Conservation (phyloP, 2,113 vertebrate species). For the Albula glossodonta region DNA sequence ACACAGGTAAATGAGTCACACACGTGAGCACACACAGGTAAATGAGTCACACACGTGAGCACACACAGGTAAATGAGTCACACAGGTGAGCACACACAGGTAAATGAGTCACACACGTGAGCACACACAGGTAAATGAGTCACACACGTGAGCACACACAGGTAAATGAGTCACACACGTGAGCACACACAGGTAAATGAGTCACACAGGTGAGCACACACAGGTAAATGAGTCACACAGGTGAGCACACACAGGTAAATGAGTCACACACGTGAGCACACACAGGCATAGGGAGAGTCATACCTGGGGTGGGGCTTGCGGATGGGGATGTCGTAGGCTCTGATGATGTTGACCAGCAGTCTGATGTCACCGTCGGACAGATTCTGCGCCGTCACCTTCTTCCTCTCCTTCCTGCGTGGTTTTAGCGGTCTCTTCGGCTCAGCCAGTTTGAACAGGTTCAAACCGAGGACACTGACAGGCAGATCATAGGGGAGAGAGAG, state of each 20-base stretch:
- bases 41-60: neutral
- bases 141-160: neutral
- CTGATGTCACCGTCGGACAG: constrained; percentile 90
- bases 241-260: neutral
- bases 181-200: neutral
- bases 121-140: neutral
- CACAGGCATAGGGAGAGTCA: neutral
- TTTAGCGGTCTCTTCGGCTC: constrained; percentile 91
- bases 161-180: neutral
- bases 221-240: neutral
- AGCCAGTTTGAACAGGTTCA: constrained; percentile 88
- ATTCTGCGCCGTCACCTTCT: constrained; percentile 93
- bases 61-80: neutral
- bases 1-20: neutral
- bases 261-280: neutral
- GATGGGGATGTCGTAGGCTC: constrained; percentile 88
- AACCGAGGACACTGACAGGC: constrained; percentile 79
- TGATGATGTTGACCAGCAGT: constrained; percentile 85
- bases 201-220: neutral
- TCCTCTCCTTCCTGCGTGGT: constrained; percentile 90
- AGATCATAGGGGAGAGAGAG: neutral
- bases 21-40: neutral
- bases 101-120: neutral
- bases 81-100: neutral
- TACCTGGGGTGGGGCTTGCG: constrained; percentile 78